Conservation (phyloP, 2,113 vertebrate species). For the Oncorhynchus clarkii region DNA sequence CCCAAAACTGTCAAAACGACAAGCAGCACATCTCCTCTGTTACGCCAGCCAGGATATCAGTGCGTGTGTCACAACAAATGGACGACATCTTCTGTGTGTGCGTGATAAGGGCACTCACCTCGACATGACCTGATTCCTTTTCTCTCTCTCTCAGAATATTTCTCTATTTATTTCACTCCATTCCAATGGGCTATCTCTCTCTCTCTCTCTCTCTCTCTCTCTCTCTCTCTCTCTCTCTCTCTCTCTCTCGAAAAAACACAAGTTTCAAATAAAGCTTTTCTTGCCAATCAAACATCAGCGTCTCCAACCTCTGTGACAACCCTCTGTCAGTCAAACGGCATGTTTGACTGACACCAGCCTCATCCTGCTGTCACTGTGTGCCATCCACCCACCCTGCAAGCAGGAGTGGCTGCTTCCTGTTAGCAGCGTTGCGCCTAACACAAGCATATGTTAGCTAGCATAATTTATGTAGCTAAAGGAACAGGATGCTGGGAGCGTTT, state of each 20-base stretch:
- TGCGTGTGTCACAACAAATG: constrained; percentile 63
- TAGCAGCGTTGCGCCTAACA: constrained; percentile 49
- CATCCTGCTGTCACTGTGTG: constrained; percentile 26
- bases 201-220: not conserved
- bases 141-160: not conserved
- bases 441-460: constrained; percentile 27
- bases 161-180: too few species aligned
- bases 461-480: not conserved
- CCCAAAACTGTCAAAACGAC: constrained; percentile 69
- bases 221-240: not conserved
- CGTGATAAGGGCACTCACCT: constrained; percentile 69
- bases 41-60: constrained; percentile 60
- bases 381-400: constrained; percentile 20
- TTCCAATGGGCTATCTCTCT: too few species aligned
- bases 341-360: not conserved
- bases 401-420: constrained; percentile 34
- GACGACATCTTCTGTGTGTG: constrained; percentile 63
- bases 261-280: constrained; percentile 40
- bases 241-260: not conserved
- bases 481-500: constrained; percentile 4
- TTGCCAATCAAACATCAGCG: constrained; percentile 58
- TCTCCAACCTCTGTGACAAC: not conserved
- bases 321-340: constrained; percentile 55
- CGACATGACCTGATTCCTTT: constrained; percentile 53
- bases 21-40: constrained; percentile 60